Conservation (phyloP, 1,140 invertebrate species). For the Zaprionus taronus region DNA sequence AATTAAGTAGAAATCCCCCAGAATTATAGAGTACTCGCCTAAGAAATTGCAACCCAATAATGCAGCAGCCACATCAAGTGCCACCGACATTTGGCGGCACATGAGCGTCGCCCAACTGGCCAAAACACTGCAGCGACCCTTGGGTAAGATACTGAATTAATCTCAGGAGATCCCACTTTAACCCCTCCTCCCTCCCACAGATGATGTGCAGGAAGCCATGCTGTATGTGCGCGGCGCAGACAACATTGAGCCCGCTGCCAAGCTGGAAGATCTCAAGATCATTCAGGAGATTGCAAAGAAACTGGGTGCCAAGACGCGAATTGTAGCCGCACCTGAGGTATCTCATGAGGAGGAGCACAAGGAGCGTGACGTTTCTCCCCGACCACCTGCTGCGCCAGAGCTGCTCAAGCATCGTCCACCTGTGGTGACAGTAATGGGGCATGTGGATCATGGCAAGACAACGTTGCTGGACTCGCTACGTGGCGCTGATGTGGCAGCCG, state of each 20-base stretch:
- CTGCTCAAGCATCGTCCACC: conserved; percentile 90
- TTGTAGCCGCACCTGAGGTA: conserved; percentile 85
- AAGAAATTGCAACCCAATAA: conserved; percentile 75
- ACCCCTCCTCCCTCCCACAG: conserved; percentile 78
- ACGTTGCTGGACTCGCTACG: conserved; percentile 96
- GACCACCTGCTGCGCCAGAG: conserved; percentile 87
- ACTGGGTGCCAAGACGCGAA: conserved; percentile 86
- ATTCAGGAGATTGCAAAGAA: conserved; percentile 88
- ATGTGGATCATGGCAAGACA: conserved; percentile 99
- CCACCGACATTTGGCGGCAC: conserved; percentile 89
- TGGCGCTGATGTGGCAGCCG: conserved; percentile 93
- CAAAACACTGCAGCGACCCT: conserved; percentile 85
- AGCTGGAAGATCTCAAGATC: conserved; percentile 86
- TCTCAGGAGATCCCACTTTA: conserved; percentile 7
- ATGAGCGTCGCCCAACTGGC: conserved; percentile 92
- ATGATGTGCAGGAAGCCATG: conserved; percentile 89
- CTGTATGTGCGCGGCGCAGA: conserved; percentile 87
- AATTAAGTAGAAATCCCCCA: conserved; percentile 85
- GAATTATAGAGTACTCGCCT: conserved; percentile 85
- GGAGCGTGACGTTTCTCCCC: conserved; percentile 85
- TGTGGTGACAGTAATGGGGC: conserved; percentile 99
- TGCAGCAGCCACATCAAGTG: conserved; percentile 77
- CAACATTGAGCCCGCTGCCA: conserved; percentile 82
- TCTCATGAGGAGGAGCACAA: conserved; percentile 65
- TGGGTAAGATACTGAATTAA: conserved; percentile 49